Evolutionary conservation across 92 coral and sea anemone species (phyloP).

Genomic region (Heteractis magnifica): DNA sequence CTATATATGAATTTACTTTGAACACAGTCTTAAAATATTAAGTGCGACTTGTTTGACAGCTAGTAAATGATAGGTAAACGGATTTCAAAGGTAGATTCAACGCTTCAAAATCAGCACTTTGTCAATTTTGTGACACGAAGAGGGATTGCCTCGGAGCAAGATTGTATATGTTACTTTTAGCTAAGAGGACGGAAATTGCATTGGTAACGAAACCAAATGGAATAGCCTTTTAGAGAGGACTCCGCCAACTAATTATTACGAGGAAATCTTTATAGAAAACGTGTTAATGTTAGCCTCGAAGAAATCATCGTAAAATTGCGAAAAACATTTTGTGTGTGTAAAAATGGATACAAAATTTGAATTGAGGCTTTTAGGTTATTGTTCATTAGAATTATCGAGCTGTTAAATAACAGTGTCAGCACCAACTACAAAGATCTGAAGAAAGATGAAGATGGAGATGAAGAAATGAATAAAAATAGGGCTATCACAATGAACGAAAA

Average conservation of each 20-base stretch:
- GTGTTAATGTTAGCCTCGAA: neutral
- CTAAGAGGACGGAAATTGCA: slow-evolving; percentile 4
- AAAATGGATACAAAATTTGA: neutral
- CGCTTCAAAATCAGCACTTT: neutral
- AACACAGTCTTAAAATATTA: neutral
- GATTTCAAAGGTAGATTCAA: neutral
- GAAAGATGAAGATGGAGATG: neutral
- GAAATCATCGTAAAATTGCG: neutral
- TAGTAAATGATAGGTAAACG: slow-evolving; percentile 2
- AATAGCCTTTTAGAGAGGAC: neutral
- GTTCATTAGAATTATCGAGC: neutral
- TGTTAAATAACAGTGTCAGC: neutral
- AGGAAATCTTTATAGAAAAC: neutral
- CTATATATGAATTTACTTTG: neutral
- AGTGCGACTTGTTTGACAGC: neutral
- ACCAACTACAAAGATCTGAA: neutral
- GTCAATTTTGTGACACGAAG: neutral
- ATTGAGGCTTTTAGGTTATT: neutral
- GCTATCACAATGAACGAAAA: too few relatives aligned
- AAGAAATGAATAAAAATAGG: neutral
- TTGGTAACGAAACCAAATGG: neutral
- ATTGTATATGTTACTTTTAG: neutral
- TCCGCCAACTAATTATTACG: neutral
- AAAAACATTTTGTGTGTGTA: neutral
- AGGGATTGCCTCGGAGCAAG: neutral